Percentiles rank a stretch among this genome's conserved stretches.
phyloP scores from a whole-genome alignment of 2,113 vertebrate species.

The Callorhinus ursinus region DNA sequence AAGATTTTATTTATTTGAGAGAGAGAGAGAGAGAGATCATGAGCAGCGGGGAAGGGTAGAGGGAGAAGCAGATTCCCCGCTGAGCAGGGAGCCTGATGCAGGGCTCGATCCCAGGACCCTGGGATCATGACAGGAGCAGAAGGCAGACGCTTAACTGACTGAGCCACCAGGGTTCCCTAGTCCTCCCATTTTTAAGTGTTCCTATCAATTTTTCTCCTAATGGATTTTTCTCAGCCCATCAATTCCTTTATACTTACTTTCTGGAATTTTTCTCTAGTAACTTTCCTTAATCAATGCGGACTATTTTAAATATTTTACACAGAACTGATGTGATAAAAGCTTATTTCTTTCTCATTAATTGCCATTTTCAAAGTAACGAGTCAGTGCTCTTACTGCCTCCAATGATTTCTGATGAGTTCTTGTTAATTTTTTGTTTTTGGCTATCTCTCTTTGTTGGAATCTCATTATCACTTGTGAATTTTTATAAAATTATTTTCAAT shows the following conservation, averaged over 20 bases:
- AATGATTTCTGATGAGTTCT: neutral
- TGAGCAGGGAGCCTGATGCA: neutral
- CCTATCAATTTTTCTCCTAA: neutral
- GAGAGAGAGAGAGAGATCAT: neutral
- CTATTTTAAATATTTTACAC: neutral
- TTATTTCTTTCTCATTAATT: neutral
- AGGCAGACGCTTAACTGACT: neutral
- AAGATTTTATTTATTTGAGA: neutral
- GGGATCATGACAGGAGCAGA: neutral
- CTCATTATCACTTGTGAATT: neutral
- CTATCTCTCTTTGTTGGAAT: neutral
- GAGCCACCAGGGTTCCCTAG: neutral
- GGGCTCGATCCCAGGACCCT: neutral
- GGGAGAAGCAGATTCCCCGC: neutral
- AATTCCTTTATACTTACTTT: neutral
- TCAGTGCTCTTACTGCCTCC: neutral
- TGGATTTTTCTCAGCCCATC: neutral
- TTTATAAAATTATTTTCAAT: conserved; percentile 17
- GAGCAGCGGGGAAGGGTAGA: neutral
- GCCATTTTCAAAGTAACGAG: neutral
- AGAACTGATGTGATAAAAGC: neutral
- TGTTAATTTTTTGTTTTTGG: neutral
- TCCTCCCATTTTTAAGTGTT: neutral
- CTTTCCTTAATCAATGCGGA: neutral
- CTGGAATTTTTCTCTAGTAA: neutral